phyloP scores from a whole-genome alignment of 2,797 vertebrate species.

The Centropyge bicolor region DNA sequence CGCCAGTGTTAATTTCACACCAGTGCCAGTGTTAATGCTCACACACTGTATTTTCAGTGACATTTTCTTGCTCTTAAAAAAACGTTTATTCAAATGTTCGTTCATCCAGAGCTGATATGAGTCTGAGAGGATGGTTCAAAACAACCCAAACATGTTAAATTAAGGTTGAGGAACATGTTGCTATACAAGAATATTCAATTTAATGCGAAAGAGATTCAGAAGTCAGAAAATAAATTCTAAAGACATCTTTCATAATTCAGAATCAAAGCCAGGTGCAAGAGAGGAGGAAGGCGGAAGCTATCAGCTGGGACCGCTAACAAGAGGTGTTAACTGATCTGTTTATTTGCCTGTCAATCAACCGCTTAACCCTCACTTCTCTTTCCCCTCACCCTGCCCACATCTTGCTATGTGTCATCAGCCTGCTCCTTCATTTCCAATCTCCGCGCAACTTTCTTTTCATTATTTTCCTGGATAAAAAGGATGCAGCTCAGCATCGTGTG shows the following conservation, averaged over 20 bases:
- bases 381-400: conserved; percentile 40
- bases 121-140: background rate
- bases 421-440: conserved; percentile 52
- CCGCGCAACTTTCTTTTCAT: conserved; percentile 21
- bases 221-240: conserved; percentile 20
- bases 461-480: conserved; percentile 32
- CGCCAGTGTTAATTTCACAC: background rate
- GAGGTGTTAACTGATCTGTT: conserved; percentile 66
- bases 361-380: conserved; percentile 16
- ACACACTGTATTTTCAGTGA: background rate
- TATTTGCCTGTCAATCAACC: conserved; percentile 73
- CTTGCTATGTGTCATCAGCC: conserved; percentile 47
- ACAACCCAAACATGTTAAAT: conserved; percentile 2
- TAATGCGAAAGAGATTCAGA: background rate
- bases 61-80: conserved; percentile 2
- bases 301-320: conserved; percentile 27
- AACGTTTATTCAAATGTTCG: background rate
- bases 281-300: conserved; percentile 36
- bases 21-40: background rate
- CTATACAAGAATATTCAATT: conserved; percentile 8
- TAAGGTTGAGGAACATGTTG: background rate
- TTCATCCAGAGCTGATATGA: background rate
- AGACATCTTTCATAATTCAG: conserved; percentile 20
- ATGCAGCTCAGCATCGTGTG: conserved; percentile 9
- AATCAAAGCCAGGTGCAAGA: conserved; percentile 39